Percentiles rank a stretch among this genome's conserved stretches.
Evolutionary conservation across 2,113 vertebrate species (phyloP).

Genomic region (Cygnus buccinator): DNA sequence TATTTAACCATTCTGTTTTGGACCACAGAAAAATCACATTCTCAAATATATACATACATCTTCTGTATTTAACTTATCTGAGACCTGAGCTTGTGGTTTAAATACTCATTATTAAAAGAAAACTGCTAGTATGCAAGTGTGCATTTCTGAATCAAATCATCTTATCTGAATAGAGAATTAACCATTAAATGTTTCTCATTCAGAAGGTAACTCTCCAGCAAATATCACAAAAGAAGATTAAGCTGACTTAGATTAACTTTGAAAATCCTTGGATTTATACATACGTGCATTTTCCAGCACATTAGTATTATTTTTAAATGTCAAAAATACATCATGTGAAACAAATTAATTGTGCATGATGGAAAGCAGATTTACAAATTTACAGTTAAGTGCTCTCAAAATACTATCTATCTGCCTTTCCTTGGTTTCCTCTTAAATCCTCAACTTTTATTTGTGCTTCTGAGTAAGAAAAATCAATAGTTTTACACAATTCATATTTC

Average conservation of each 20-base stretch:
- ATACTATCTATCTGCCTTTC: not conserved
- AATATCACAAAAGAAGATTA: conserved; percentile 49
- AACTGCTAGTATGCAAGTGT: not conserved
- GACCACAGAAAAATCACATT: not conserved
- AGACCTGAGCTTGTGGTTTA: not conserved
- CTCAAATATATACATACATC: not conserved
- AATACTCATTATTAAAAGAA: not conserved
- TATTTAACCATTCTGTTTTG: not conserved
- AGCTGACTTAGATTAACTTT: conserved; percentile 28
- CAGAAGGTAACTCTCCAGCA: conserved; percentile 5
- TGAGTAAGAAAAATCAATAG: not conserved
- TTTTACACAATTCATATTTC: conserved; percentile 1
- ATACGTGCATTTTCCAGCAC: not conserved
- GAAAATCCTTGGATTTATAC: conserved; percentile 21
- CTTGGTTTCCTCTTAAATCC: not conserved
- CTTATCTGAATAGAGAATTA: conserved; percentile 32
- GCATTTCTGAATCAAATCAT: not conserved
- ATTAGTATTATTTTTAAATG: not conserved
- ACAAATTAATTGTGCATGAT: conserved; percentile 5
- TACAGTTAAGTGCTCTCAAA: conserved; percentile 2
- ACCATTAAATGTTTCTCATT: conserved; percentile 18
- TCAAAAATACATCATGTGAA: conserved; percentile 1
- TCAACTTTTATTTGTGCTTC: conserved; percentile 11
- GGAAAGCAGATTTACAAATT: conserved; percentile 14
- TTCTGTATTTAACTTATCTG: not conserved